Evolutionary conservation across 2,797 vertebrate species (phyloP).

Genomic region (Alectoris magna): DNA sequence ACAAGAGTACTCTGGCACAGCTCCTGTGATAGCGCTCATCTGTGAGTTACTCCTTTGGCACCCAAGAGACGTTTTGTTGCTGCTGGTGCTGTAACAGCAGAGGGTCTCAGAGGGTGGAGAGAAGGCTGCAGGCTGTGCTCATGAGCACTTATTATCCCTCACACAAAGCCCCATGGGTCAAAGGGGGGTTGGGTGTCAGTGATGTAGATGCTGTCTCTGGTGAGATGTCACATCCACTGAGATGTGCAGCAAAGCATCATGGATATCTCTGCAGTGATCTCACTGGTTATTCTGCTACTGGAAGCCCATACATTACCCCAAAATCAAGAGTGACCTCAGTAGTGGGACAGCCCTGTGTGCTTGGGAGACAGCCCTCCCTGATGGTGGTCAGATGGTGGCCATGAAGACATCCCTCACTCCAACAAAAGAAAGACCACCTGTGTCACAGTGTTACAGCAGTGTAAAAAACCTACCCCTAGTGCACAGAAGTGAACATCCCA

Average conservation of each 20-base stretch:
- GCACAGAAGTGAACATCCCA: neutral
- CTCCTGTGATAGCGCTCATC: neutral
- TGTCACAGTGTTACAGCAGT: neutral
- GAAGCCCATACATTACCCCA: neutral
- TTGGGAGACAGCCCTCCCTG: neutral
- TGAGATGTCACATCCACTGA: neutral
- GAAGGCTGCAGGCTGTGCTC: neutral
- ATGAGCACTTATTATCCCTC: neutral
- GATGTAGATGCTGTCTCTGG: neutral
- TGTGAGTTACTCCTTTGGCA: neutral
- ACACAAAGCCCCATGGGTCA: rapidly evolving
- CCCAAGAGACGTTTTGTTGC: neutral
- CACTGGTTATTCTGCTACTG: neutral
- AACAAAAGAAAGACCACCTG: neutral
- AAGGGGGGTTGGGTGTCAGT: neutral
- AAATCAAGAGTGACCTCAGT: neutral
- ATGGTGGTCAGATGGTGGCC: neutral
- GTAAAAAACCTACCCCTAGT: neutral
- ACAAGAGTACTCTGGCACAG: neutral
- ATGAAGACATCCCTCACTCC: neutral
- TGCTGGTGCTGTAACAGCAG: neutral
- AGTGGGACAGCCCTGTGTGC: neutral
- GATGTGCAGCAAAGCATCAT: neutral
- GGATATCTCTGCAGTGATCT: neutral
- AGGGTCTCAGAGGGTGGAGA: rapidly evolving